Base-by-base conservation (phyloP, 2,888 invertebrate genomes). In the Heliconius charithonia region DNA sequence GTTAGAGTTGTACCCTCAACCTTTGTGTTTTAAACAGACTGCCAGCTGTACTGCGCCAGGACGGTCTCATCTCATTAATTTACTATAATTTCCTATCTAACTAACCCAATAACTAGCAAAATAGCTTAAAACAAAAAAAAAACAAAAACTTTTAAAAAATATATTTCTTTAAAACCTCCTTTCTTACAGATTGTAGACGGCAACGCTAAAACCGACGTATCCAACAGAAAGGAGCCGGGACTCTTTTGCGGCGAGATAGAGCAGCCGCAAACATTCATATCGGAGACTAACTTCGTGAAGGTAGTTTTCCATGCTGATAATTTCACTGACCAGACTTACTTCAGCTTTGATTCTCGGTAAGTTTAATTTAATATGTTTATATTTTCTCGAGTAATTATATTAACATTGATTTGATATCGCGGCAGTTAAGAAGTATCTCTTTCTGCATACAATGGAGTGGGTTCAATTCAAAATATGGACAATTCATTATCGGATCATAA, bases 171-270 rank as follows among this genome's bases (percentile, higher is more conserved):
- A 72, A 56, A 32, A 56, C 0, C 10, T 27, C 16, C 71, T 84
- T 84, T 83, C 86, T 95, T 94, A 32, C 96, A 98, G 98, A 98
- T 98, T 85, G 97, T 98, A 41, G 98, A 98, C 87, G 98, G 98
- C 27, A 98, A 98, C 90, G 97, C 98, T 1, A 98, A 98, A 91
- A 98, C 98, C 32, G 97, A 97, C 89, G 97, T 98, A 59, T 98
- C 97, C 80, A 98, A 98, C 92, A 96, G 98, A 59, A 97, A 97
- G 86, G 98, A 98, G 85, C 98, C 98, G 0, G 98, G 98, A 4
- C 96, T 98, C 87, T 98, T 98, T 92, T 98, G 98, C 88, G 98
- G 98, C 0, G 98, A 98, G 91, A 98, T 98, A 74, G 98, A 98
- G 88, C 98, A 98, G 86, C 98, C 98, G 0, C 98, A 98, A 93